Evolutionary conservation across 2,888 invertebrate species (phyloP), one percentile per base, ranked within the genome.

Genomic region (Ryuthela nishihirai): DNA sequence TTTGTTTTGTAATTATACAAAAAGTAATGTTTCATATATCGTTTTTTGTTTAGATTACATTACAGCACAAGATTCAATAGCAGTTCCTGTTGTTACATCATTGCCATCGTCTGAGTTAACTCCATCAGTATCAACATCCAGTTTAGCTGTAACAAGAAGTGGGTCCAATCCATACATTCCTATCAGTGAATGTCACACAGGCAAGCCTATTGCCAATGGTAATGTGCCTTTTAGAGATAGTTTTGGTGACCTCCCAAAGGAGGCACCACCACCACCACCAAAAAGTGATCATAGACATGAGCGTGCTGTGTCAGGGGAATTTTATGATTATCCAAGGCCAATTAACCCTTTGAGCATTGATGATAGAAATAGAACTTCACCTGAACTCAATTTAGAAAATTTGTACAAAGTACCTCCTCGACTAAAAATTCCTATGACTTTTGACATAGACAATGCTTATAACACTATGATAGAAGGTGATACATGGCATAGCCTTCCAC

Each of bases 161-260:
- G 44, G 42, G 12, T 49, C 64, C 12, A 62, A 54, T 34, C 49
- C 65, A 24, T 93, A 93, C 73, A 92, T 93, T 75, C 88, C 90
- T 7, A 89, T 93, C 67, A 91, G 89, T 49, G 92, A 93, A 75
- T 93, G 93, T 74, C 85, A 88, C 68, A 89, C 92, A 26, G 93
- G 93, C 45, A 74, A 61, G 25, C 58, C 66, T 9, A 45, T 62
- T 32, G 23, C 45, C 10, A 62, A 62, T 41, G 53, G 56, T 21
- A 56, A 50, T 18, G 20, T 45, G 18, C 34, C 38, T 21, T 54
- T 35, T 25, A 17, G 6, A n/a, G 47, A 43, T 21, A 36, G 39
- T 18, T 43, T 36, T 20, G 25, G 18, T 20, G 55, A 55, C 42
- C 35, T 52, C 25, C 53, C 54, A 10, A 45, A 39, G 7, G 48